A percentile compares a stretch with the other conserved stretches of the same genome.
Conservation (phyloP, 1,140 invertebrate species). For the Augochlora pura region DNA sequence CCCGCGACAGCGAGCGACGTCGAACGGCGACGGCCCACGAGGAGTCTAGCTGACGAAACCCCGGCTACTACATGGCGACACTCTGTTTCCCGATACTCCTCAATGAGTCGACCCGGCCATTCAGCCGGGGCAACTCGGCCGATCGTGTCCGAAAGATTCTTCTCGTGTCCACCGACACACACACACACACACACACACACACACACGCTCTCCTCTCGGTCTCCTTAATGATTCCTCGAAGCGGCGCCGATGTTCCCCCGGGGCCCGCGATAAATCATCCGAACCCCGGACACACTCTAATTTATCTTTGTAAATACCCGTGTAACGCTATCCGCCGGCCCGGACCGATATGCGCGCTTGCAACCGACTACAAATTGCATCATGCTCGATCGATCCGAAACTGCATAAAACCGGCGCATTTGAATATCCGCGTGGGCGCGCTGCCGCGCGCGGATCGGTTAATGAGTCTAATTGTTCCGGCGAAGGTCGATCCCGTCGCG, state of each 20-base stretch:
- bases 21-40: background rate
- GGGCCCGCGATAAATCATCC: background rate
- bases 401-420: slow-evolving; percentile 24
- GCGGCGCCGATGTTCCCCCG: background rate
- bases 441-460: slow-evolving; percentile 3
- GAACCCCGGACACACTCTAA: background rate
- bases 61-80: background rate
- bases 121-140: background rate
- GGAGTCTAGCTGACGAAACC: slow-evolving; percentile 1
- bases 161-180: background rate
- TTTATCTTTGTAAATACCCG: slow-evolving; percentile 4
- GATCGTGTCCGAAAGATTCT: background rate
- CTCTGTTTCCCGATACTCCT: background rate
- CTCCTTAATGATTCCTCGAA: background rate
- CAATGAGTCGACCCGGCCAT: background rate
- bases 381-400: slow-evolving; percentile 31
- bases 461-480: slow-evolving; percentile 28
- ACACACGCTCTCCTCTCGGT: too few relatives aligned
- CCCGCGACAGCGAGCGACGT: too few relatives aligned
- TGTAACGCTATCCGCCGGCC: background rate
- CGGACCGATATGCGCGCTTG: background rate
- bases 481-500: slow-evolving; percentile 18
- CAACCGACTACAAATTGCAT: slow-evolving; percentile 14
- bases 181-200: too few relatives aligned
- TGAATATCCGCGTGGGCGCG: slow-evolving; percentile 39